Base-by-base conservation (phyloP, 64 coral and sea anemone species). In the Montipora cactus region DNA sequence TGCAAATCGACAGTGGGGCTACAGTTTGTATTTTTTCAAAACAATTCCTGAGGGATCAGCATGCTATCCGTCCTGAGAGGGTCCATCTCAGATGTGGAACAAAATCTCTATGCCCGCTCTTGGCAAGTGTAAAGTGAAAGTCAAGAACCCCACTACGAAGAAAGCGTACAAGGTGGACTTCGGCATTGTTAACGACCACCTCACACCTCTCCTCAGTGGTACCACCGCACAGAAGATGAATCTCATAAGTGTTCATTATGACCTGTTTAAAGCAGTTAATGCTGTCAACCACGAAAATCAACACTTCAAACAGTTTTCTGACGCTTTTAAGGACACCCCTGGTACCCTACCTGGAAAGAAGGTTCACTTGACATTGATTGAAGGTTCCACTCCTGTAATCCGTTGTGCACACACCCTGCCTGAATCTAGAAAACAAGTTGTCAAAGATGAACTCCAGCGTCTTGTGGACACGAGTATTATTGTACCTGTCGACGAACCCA, bases 151-250 rank as follows among this genome's bases (percentile, higher is more conserved):
- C 3, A 87, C 61, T 47, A 88, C 89, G 5, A 67, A 21, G 37
- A 51, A 91, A 23, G 85, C 91, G 81, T 95, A 91, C 59, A 91
- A 52, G 52, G 88, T 95, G 22, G 78, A 90, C 58, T 95, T 95
- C 61, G 93, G 79, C 46, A 75, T 87, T 1, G 79, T 94, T 19
- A 75, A 95, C 57, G 88, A 84, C 11, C 88, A 95, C 2, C 76
- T 95, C 6, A 95, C 81, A 5, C 88, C 93, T 2, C 55, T 95
- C 47, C 53, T 95, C 47, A 95, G 93, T 61, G 44, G 88, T 13
- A 90, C 90, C 55, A 80, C 93, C 67, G 88, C 87, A 64, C 87
- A 95, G 73, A 77, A 89, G 79, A 95, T 91, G 93, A 95, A 95
- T 5, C 88, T 95, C 15, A 90, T 95, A 67, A 95, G 79, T 55